phyloP scores from a whole-genome alignment of 2,888 invertebrate genomes.

The Cremastinae sp. region DNA sequence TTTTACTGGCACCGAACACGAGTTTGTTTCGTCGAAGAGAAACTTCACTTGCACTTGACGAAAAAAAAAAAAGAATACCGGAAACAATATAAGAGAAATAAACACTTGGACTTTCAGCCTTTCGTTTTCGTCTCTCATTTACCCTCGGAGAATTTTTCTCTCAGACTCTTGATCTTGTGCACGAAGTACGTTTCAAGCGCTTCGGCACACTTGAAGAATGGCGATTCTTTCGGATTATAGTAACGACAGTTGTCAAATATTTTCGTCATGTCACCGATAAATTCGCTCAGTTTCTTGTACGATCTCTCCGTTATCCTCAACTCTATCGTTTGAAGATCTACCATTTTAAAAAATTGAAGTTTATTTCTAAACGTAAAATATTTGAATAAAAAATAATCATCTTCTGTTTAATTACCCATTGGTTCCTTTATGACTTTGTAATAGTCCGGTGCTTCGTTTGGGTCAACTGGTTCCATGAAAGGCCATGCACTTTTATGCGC shows the following conservation, averaged over 20 bases:
- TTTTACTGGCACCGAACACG: constrained; percentile 39
- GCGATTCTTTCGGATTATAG: constrained; percentile 97
- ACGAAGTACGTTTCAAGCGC: constrained; percentile 97
- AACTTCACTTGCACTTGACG: constrained; percentile 44
- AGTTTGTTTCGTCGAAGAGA: constrained; percentile 17
- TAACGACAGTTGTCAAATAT: constrained; percentile 99
- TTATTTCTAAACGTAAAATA: constrained; percentile 29
- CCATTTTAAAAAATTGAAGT: constrained; percentile 66
- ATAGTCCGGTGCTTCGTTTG: constrained; percentile 97
- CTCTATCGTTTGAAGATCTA: constrained; percentile 97
- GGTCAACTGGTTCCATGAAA: constrained; percentile 98
- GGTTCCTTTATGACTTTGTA: constrained; percentile 97
- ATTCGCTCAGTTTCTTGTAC: constrained; percentile 95
- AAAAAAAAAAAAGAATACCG: neutral
- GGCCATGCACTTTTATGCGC: constrained; percentile 98
- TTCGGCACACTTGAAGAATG: constrained; percentile 98
- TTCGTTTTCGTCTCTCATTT: constrained; percentile 69
- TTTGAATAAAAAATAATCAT: constrained; percentile 15
- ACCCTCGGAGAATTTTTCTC: constrained; percentile 89
- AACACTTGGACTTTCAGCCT: neutral
- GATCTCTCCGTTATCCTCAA: constrained; percentile 90
- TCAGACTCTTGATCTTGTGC: constrained; percentile 93
- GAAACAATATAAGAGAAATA: neutral
- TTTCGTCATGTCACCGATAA: constrained; percentile 98
- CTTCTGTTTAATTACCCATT: constrained; percentile 87